phyloP scores from a whole-genome alignment of 2,113 vertebrate genomes.

The Zosterops hypoxanthus region DNA sequence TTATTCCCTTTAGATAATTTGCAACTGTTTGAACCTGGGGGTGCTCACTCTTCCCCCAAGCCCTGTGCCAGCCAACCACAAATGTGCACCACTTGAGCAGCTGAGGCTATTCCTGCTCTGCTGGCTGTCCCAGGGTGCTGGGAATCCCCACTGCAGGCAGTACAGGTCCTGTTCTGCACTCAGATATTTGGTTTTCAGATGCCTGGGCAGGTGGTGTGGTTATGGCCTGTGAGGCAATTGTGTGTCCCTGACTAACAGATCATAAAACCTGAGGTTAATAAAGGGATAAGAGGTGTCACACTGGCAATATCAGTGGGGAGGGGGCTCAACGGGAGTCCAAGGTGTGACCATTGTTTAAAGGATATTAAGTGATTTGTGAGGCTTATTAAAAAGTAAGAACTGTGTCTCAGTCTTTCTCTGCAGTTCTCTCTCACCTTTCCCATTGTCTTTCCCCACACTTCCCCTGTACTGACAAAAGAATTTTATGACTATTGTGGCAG shows the following conservation, averaged over 20 bases:
- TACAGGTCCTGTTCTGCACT: neutral
- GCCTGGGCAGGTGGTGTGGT: slow-evolving; percentile 57
- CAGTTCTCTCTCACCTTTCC: neutral
- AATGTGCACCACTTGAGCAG: neutral
- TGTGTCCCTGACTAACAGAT: slow-evolving; percentile 62
- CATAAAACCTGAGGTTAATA: slow-evolving; percentile 73
- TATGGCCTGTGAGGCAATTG: slow-evolving; percentile 63
- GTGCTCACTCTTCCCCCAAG: neutral
- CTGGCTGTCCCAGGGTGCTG: neutral
- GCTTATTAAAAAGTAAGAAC: slow-evolving; percentile 42
- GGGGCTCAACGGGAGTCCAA: neutral
- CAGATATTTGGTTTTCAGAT: neutral
- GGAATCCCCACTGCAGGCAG: neutral
- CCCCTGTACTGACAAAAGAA: neutral
- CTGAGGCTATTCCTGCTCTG: neutral
- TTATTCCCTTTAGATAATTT: neutral
- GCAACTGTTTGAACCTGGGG: neutral
- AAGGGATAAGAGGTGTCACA: slow-evolving; percentile 58
- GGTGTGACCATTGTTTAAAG: slow-evolving; percentile 35
- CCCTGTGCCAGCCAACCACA: neutral
- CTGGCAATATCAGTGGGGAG: neutral
- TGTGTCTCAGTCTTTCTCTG: neutral
- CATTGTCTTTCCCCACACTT: neutral
- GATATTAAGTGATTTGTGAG: slow-evolving; percentile 49
- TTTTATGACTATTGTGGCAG: neutral